phyloP scores from a whole-genome alignment of 1,140 invertebrate species.

The Drosophila lacteicornis region DNA sequence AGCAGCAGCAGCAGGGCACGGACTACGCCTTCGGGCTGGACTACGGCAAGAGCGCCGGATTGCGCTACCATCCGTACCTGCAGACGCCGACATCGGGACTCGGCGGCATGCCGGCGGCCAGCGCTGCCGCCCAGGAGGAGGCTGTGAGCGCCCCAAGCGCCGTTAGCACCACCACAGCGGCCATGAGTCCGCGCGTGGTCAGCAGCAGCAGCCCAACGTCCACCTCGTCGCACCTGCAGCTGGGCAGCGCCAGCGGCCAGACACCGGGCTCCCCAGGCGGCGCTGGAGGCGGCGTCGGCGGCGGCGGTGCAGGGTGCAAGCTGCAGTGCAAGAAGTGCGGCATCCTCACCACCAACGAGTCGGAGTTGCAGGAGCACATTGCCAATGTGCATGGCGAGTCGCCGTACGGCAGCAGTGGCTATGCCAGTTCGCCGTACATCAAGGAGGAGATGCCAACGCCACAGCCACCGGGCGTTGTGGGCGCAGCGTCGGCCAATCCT shows the following conservation, averaged over 20 bases:
- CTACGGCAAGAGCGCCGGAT: constrained; percentile 41
- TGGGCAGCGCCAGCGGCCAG: constrained; percentile 80
- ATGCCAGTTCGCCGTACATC: constrained; percentile 83
- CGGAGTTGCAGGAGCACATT: constrained; percentile 89
- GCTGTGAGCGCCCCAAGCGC: constrained; percentile 32
- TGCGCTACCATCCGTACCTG: constrained; percentile 82
- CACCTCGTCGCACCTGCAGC: constrained; percentile 73
- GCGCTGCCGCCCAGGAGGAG: constrained; percentile 15
- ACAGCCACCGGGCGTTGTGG: constrained; percentile 71
- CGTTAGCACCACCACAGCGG: constrained; percentile 62
- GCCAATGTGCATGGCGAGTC: constrained; percentile 89
- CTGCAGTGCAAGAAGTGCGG: constrained; percentile 92
- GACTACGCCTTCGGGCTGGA: constrained; percentile 46
- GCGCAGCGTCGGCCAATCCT: constrained; percentile 61
- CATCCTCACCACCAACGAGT: constrained; percentile 89
- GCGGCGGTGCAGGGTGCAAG: constrained; percentile 77
- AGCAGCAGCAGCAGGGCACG: constrained; percentile 64
- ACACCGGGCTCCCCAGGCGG: constrained; percentile 87
- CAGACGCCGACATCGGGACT: constrained; percentile 68
- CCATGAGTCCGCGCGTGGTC: constrained; percentile 82
- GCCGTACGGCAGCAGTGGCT: constrained; percentile 81
- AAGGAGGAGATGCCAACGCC: constrained; percentile 80
- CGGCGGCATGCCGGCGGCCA: constrained; percentile 34
- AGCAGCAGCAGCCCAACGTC: constrained; percentile 82
- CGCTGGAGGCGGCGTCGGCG: constrained; percentile 7